Conservation (phyloP, 2,113 vertebrate genomes). For the Tupaia tana region DNA sequence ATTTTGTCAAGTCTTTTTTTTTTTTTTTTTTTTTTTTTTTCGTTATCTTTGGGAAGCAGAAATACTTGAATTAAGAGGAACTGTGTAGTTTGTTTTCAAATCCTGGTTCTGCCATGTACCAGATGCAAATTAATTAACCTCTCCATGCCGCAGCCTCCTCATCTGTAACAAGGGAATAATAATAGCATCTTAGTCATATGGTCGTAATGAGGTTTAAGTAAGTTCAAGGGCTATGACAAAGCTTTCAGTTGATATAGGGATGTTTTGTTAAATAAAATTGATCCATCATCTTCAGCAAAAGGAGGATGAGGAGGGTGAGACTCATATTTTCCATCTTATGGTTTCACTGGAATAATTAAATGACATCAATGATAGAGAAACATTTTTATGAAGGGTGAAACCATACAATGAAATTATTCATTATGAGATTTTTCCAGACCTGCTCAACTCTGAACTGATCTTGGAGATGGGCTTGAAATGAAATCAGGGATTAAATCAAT, state of each 20-base stretch:
- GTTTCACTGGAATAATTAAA: not conserved
- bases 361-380: not conserved
- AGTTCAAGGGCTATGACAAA: not conserved
- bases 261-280: conserved; percentile 14
- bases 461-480: conserved; percentile 3
- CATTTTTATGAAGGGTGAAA: not conserved
- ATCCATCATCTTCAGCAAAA: not conserved
- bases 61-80: not conserved
- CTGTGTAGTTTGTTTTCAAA: not conserved
- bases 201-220: conserved; percentile 31
- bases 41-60: not conserved
- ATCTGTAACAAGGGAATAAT: not conserved
- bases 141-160: not conserved
- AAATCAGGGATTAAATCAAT: not conserved
- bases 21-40: not conserved
- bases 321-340: not conserved
- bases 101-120: not conserved
- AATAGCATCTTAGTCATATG: not conserved
- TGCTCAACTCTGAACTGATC: not conserved
- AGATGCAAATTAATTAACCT: not conserved
- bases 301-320: not conserved
- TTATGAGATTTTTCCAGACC: not conserved
- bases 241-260: not conserved
- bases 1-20: not conserved
- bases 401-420: not conserved